Conservation (phyloP, 64 coral and sea anemone species). For the Montipora capricornis region DNA sequence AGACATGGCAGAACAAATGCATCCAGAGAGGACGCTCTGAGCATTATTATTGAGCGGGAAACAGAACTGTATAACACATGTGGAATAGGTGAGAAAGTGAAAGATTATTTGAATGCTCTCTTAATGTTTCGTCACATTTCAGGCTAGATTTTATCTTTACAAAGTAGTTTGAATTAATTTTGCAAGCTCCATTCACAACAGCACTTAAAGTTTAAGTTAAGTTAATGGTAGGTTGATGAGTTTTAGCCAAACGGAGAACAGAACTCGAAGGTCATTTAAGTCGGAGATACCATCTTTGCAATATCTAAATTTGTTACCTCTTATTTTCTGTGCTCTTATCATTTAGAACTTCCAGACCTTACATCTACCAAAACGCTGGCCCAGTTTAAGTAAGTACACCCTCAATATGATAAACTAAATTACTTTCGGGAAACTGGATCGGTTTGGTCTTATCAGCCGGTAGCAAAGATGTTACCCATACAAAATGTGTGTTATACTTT, state of each 20-base stretch:
- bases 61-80: slow-evolving; percentile 60
- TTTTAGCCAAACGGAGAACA: too few species aligned
- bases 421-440: neutral
- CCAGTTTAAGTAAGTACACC: slow-evolving; percentile 58
- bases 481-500: too few species aligned
- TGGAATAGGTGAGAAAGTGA: slow-evolving; percentile 52
- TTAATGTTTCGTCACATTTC: too few species aligned
- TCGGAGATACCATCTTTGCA: neutral
- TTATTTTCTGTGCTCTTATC: neutral
- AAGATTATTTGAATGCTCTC: too few species aligned
- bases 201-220: too few species aligned
- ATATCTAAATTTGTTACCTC: neutral
- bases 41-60: slow-evolving; percentile 52
- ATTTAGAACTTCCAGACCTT: slow-evolving; percentile 66
- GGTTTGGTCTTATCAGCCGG: too few species aligned
- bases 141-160: too few species aligned
- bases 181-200: too few species aligned
- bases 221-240: too few species aligned
- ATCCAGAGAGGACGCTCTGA: slow-evolving; percentile 58
- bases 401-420: neutral
- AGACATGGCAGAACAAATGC: slow-evolving; percentile 70
- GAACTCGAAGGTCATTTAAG: too few species aligned
- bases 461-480: too few species aligned
- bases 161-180: too few species aligned
- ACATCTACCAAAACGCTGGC: slow-evolving; percentile 63